Percentiles rank a stretch among this genome's conserved stretches.
Evolutionary conservation across 2,888 invertebrate species (phyloP).

Genomic region (Nezara viridula): DNA sequence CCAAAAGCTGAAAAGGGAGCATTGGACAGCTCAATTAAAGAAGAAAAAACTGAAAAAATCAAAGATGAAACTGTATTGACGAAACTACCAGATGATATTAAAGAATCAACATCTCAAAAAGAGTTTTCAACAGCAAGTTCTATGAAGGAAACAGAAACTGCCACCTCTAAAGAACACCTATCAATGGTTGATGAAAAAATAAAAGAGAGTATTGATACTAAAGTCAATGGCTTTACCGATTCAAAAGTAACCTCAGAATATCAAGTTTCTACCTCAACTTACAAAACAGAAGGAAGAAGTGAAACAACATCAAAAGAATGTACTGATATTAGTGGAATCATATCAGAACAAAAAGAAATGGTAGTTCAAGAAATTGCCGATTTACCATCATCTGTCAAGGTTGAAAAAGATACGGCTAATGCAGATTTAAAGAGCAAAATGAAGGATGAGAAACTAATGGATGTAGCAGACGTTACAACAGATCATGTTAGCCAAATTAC

Average conservation of each 20-base stretch:
- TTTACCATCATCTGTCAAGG: conserved; percentile 41
- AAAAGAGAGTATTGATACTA: not conserved
- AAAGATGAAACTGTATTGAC: not conserved
- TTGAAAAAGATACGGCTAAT: conserved; percentile 54
- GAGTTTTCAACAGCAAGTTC: not conserved
- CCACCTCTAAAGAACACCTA: not conserved
- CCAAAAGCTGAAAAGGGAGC: conserved; percentile 51
- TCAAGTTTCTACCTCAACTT: not conserved
- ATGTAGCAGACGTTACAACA: not conserved
- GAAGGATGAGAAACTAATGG: conserved; percentile 54
- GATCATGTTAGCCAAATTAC: not conserved
- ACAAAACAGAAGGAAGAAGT: conserved; percentile 13
- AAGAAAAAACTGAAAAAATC: conserved; percentile 47
- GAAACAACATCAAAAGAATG: not conserved
- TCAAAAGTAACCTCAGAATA: not conserved
- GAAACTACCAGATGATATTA: not conserved
- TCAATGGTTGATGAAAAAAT: not conserved
- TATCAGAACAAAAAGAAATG: not conserved
- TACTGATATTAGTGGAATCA: not conserved
- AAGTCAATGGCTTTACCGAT: conserved; percentile 42
- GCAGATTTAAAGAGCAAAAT: conserved; percentile 57
- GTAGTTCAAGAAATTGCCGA: not conserved
- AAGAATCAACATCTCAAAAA: not conserved
- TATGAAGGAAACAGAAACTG: not conserved
- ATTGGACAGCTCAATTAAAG: conserved; percentile 45